phyloP scores from a whole-genome alignment of 1,140 invertebrate genomes.

The Protaetia brevitarsis region DNA sequence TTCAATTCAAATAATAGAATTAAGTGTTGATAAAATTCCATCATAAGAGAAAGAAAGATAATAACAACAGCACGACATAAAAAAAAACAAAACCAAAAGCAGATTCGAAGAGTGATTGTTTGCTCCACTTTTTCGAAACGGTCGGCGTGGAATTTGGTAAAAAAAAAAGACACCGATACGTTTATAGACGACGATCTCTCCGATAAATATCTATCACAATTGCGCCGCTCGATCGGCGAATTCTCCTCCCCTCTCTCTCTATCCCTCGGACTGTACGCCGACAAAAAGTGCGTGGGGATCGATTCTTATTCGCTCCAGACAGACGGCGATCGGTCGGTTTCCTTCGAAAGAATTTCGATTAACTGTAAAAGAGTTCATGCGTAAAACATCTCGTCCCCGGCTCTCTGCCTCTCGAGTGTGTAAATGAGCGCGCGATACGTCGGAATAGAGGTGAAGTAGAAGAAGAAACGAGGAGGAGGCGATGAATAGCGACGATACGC shows the following conservation, averaged over 20 bases:
- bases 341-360: conserved; percentile 18
- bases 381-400: conserved; percentile 10
- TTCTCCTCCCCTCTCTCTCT: not conserved
- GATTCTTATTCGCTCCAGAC: conserved; percentile 9
- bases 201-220: too few species aligned
- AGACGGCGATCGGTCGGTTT: conserved; percentile 5
- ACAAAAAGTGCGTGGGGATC: conserved; percentile 12
- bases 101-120: not conserved
- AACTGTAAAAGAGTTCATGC: conserved; percentile 16
- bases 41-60: too few species aligned
- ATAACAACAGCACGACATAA: too few species aligned
- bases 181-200: too few species aligned
- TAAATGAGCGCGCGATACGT: conserved; percentile 10
- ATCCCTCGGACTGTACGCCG: not conserved
- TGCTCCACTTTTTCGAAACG: not conserved
- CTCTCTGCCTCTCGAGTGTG: conserved; percentile 3
- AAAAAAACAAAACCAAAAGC: conserved; percentile 10
- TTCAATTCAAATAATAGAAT: too few species aligned
- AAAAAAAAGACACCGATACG: not conserved
- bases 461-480: not conserved
- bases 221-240: too few species aligned
- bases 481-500: too few species aligned
- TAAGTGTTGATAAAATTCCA: too few species aligned
- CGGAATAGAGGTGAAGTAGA: too few species aligned
- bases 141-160: not conserved